Percentiles rank a stretch among this genome's conserved stretches.
These are phyloP conservation scores for Drosophila subobscura DNA, from an alignment of 1,140 invertebrate genomes.

Conservation along the genomic window DNA sequence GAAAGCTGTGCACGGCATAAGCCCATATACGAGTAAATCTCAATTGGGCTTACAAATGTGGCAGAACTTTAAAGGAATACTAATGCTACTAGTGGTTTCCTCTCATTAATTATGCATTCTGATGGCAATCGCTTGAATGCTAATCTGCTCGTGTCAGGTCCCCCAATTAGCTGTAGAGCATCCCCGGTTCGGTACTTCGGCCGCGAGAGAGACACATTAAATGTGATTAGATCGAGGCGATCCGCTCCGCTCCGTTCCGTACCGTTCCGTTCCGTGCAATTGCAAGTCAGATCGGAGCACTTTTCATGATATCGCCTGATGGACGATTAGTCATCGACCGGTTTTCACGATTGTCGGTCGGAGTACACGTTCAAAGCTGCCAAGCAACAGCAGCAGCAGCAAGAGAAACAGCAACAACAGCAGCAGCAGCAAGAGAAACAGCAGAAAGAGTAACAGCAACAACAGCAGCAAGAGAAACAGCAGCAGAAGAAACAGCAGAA, in stretches of 20 bases:
- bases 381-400: conserved; percentile 37
- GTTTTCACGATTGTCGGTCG: conserved; percentile 36
- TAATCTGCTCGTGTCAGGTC: too few relatives aligned
- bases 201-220: conserved; percentile 12
- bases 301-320: conserved; percentile 77
- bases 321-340: conserved; percentile 79
- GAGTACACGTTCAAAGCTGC: conserved; percentile 2
- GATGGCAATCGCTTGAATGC: too few relatives aligned
- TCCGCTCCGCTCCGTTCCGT: too few relatives aligned
- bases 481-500: too few relatives aligned
- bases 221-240: conserved; percentile 51
- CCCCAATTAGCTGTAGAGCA: conserved; percentile 7
- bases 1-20: too few relatives aligned
- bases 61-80: too few relatives aligned
- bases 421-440: conserved; percentile 18
- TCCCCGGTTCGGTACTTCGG: not conserved
- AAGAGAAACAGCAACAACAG: conserved; percentile 21
- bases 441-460: too few relatives aligned
- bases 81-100: too few relatives aligned
- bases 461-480: too few relatives aligned
- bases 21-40: too few relatives aligned
- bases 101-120: too few relatives aligned
- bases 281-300: conserved; percentile 61
- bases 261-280: conserved; percentile 37
- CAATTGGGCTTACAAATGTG: too few relatives aligned